Percentiles rank a stretch among this genome's conserved stretches.
These are phyloP conservation scores for Melanchra persicariae DNA, from an alignment of 2,888 invertebrate genomes.

Conservation along the genomic window DNA sequence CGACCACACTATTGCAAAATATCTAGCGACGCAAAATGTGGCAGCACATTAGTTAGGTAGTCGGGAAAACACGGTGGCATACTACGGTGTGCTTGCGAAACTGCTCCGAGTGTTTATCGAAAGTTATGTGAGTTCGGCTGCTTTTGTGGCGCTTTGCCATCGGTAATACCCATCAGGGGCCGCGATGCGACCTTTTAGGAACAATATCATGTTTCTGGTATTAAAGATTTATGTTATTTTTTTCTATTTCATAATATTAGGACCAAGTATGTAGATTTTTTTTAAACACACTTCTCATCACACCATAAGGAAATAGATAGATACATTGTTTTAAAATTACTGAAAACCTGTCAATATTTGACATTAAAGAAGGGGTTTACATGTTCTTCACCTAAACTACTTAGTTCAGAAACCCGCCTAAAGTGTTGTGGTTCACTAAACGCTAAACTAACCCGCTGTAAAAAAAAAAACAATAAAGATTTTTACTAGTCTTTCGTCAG, in stretches of 20 bases:
- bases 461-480: too few relatives aligned
- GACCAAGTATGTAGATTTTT: not conserved
- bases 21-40: constrained; percentile 42
- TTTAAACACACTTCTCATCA: not conserved
- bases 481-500: too few relatives aligned
- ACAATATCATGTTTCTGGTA: not conserved
- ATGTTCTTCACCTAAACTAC: too few relatives aligned
- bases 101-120: constrained; percentile 50
- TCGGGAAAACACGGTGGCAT: constrained; percentile 58
- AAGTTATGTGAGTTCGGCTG: constrained; percentile 45
- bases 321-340: not conserved
- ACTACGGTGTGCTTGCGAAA: constrained; percentile 58
- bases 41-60: constrained; percentile 51
- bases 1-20: constrained; percentile 50
- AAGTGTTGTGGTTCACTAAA: too few relatives aligned
- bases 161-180: constrained; percentile 46
- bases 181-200: constrained; percentile 3
- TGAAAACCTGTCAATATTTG: too few relatives aligned
- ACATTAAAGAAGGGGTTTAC: too few relatives aligned
- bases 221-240: not conserved
- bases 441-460: too few relatives aligned
- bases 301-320: not conserved
- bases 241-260: not conserved
- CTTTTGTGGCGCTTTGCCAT: constrained; percentile 51
- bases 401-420: too few relatives aligned